These are phyloP conservation scores for Drosophila histrio DNA, from an alignment of 2,888 invertebrate species.

Conservation along the genomic window DNA sequence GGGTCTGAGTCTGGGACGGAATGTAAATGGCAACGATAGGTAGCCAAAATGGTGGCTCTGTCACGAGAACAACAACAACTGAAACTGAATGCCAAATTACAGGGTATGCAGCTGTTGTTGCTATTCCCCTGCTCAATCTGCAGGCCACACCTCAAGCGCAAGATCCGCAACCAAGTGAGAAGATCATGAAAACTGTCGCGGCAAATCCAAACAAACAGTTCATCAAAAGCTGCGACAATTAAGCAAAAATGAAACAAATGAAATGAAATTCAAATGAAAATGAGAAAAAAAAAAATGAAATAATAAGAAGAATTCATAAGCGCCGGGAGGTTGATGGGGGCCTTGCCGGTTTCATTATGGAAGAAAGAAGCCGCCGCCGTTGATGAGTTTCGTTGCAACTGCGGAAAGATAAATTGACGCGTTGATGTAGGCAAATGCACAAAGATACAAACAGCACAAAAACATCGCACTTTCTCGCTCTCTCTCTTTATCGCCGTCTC, in stretches of 20 bases:
- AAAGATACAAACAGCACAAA: constrained; percentile 59
- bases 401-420: constrained; percentile 81
- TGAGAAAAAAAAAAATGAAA: constrained; percentile 11
- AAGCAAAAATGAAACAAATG: constrained; percentile 62
- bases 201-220: constrained; percentile 80
- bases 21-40: constrained; percentile 76
- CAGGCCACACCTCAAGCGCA: constrained; percentile 51
- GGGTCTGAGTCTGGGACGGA: constrained; percentile 27
- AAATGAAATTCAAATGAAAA: constrained; percentile 76
- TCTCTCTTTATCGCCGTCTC: constrained; percentile 8
- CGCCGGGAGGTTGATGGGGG: constrained; percentile 44
- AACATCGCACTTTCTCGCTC: not conserved
- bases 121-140: constrained; percentile 7
- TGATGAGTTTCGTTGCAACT: constrained; percentile 78
- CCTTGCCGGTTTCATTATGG: constrained; percentile 49
- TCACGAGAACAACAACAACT: constrained; percentile 47
- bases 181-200: constrained; percentile 71
- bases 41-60: constrained; percentile 70
- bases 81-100: constrained; percentile 49
- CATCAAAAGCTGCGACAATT: constrained; percentile 79
- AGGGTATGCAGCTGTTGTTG: constrained; percentile 51
- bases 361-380: constrained; percentile 74
- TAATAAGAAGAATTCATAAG: constrained; percentile 49
- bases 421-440: constrained; percentile 78
- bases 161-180: constrained; percentile 18